Evolutionary conservation across 2,797 vertebrate genomes (phyloP), one percentile per base, ranked within the genome.

Genomic region (Hippoglossus hippoglossus): DNA sequence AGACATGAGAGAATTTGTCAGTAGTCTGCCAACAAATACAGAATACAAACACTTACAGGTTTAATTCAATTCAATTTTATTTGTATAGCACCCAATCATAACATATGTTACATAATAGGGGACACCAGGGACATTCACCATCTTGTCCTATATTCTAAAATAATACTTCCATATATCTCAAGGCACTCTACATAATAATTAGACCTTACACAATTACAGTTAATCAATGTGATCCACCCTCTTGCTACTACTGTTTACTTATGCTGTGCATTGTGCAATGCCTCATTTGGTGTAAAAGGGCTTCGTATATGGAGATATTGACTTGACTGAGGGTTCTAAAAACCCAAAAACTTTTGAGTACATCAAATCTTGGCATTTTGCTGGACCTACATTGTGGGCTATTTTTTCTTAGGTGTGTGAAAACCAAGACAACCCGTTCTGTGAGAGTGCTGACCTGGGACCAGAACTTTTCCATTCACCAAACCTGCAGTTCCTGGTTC

Each of bases 401-500:
- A 2, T 28, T 18, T 13, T 47, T 47, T 77, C 58, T 70, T 46
- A 93, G 94, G 95, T 99, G 75, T 98, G 97, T 91, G 98, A 99
- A 91, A 98, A 97, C 92, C 98, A 99, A 0, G 98, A 99, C 92
- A 99, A 99, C 86, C 96, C 97, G 0, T 98, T 96, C 90, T 96
- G 95, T 79, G 96, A 98, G 88, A 97, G 95, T 56, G 89, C 94
- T 26, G 98, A 99, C 85, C 97, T 99, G 49, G 97, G 96, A 77
- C 96, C 97, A 47, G 97, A 99, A 77, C 97, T 99, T 75, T 99
- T 99, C 93, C 96, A 97, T 73, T 97, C 96, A 24, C 98, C 98
- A 71, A 99, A 99, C 90, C 96, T 99, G 51, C 98, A 99, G 67
- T 99, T 99, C 84, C 97, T 99, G 75, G 96, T 96, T 31, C 93